These are phyloP conservation scores for Falco peregrinus DNA, from an alignment of 2,797 vertebrate genomes.

Conservation along the genomic window DNA sequence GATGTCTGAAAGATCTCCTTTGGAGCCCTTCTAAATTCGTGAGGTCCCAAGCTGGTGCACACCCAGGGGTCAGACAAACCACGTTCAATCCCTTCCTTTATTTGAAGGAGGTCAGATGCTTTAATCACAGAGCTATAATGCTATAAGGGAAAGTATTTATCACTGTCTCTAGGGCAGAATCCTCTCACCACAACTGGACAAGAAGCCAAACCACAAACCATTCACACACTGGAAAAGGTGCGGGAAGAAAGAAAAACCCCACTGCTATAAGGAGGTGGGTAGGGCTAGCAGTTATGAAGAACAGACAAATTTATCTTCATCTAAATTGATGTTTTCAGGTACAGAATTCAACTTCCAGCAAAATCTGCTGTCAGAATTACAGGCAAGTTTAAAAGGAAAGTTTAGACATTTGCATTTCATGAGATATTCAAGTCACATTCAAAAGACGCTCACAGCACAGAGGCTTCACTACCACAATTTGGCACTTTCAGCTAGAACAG, in stretches of 20 bases:
- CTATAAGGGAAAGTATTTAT: background rate
- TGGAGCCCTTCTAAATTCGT: background rate
- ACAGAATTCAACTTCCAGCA: slow-evolving; percentile 56
- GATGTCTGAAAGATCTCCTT: background rate
- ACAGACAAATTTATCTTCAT: slow-evolving; percentile 36
- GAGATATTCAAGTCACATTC: slow-evolving; percentile 66
- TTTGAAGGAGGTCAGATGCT: background rate
- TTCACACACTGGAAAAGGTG: background rate
- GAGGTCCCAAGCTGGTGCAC: background rate
- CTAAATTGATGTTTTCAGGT: slow-evolving; percentile 18
- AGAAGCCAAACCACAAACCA: slow-evolving; percentile 15
- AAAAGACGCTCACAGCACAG: slow-evolving; percentile 57
- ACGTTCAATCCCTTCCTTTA: background rate
- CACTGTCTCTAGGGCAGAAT: background rate
- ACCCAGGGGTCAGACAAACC: background rate
- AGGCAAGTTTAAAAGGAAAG: slow-evolving; percentile 61
- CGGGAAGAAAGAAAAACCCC: background rate
- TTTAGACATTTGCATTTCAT: slow-evolving; percentile 61
- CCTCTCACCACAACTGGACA: background rate
- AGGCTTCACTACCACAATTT: slow-evolving; percentile 64
- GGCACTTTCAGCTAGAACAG: slow-evolving; percentile 65
- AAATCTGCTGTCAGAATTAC: slow-evolving; percentile 52
- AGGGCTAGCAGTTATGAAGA: slow-evolving; percentile 36
- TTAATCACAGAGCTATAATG: background rate
- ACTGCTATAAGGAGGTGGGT: background rate